Percentiles rank a stretch among this genome's conserved stretches.
These are phyloP conservation scores for Eupithecia tripunctaria DNA, from an alignment of 2,888 invertebrate genomes.

Conservation along the genomic window DNA sequence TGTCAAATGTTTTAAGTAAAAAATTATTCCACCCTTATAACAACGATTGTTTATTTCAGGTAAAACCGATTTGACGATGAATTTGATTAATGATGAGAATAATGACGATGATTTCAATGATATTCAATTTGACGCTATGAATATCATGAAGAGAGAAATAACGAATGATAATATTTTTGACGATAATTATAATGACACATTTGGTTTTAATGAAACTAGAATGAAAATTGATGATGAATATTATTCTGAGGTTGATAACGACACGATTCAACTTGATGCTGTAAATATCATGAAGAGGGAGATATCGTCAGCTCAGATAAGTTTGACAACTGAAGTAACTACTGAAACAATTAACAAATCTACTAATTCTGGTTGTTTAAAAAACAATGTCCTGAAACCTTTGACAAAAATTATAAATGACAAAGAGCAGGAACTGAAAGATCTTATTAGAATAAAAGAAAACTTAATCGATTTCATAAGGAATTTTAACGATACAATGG, in stretches of 20 bases:
- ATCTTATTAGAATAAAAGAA: slow-evolving; percentile 56
- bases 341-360: slow-evolving; percentile 30
- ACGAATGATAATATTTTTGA: not conserved
- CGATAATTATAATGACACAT: slow-evolving; percentile 9
- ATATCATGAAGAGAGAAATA: slow-evolving; percentile 12
- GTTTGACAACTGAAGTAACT: slow-evolving; percentile 23
- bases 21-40: not conserved
- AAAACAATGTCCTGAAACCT: slow-evolving; percentile 52
- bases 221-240: slow-evolving; percentile 35
- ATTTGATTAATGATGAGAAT: slow-evolving; percentile 5
- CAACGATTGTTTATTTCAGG: not conserved
- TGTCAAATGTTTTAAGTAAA: not conserved
- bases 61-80: slow-evolving; percentile 3
- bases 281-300: slow-evolving; percentile 64
- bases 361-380: slow-evolving; percentile 42
- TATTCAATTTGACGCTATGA: slow-evolving; percentile 28
- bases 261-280: slow-evolving; percentile 41
- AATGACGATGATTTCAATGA: slow-evolving; percentile 5
- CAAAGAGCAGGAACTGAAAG: slow-evolving; percentile 61
- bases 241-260: slow-evolving; percentile 32
- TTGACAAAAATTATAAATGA: slow-evolving; percentile 58
- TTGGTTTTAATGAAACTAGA: not conserved
- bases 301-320: slow-evolving; percentile 29
- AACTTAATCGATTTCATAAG: slow-evolving; percentile 55
- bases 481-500: slow-evolving; percentile 41